Conservation (phyloP, 2,888 invertebrate genomes). For the Halictus ligatus region DNA sequence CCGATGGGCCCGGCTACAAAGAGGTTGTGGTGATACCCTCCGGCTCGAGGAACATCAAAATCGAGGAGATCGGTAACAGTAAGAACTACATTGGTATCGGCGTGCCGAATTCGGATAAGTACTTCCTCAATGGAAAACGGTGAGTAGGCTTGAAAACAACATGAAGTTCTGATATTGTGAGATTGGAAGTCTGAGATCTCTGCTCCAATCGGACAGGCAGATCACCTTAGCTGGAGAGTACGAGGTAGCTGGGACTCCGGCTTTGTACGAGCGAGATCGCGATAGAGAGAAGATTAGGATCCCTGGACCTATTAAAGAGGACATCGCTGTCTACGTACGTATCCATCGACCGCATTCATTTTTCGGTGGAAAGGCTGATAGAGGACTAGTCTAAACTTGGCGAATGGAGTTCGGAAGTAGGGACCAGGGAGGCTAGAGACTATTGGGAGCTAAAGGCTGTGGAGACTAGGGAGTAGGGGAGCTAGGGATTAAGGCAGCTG, state of each 20-base stretch:
- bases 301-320: conserved; percentile 87
- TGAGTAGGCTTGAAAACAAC: conserved; percentile 80
- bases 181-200: conserved; percentile 10
- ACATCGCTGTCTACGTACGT: conserved; percentile 87
- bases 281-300: conserved; percentile 87
- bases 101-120: conserved; percentile 84
- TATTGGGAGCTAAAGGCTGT: background rate
- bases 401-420: background rate
- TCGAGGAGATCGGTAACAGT: conserved; percentile 85
- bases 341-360: conserved; percentile 16
- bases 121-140: conserved; percentile 88
- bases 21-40: conserved; percentile 87
- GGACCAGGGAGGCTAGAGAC: background rate
- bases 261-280: conserved; percentile 85
- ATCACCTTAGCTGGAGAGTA: conserved; percentile 84
- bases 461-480: no score
- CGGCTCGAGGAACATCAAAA: conserved; percentile 87
- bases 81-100: conserved; percentile 86
- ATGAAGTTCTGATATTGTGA: background rate
- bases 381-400: background rate
- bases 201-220: conserved; percentile 74
- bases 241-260: conserved; percentile 84
- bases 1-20: conserved; percentile 85
- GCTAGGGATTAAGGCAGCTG: no score
- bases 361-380: background rate